phyloP scores from a whole-genome alignment of 2,888 invertebrate genomes.

The Eupithecia vulgata region DNA sequence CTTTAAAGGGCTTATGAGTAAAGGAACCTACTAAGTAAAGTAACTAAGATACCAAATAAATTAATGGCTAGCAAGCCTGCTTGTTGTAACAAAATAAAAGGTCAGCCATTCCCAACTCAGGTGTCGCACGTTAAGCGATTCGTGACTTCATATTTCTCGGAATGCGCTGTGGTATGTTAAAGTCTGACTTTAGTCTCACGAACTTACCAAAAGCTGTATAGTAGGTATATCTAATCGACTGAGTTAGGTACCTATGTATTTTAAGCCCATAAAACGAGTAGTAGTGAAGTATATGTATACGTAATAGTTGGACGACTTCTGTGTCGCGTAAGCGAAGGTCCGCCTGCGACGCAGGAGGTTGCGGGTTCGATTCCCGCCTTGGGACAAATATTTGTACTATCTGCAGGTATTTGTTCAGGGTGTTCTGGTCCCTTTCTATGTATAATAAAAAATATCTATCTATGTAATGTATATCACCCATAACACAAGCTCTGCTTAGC shows the following conservation, averaged over 20 bases:
- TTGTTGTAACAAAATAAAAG: neutral
- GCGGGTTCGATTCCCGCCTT: too few relatives aligned
- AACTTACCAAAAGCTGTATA: neutral
- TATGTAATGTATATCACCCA: too few relatives aligned
- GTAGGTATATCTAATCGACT: neutral
- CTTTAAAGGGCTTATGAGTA: neutral
- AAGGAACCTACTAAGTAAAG: neutral
- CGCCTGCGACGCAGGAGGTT: too few relatives aligned
- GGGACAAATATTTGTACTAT: too few relatives aligned
- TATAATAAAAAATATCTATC: too few relatives aligned
- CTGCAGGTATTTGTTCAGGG: too few relatives aligned
- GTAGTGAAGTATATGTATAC: neutral
- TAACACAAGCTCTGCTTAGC: too few relatives aligned
- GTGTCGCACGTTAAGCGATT: neutral
- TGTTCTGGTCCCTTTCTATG: too few relatives aligned
- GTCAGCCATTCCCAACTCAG: neutral
- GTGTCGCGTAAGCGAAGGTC: too few relatives aligned
- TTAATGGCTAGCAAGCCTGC: neutral
- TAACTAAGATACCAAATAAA: neutral
- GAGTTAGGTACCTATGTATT: neutral
- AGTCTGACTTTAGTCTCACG: neutral
- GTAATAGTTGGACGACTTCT: too few relatives aligned
- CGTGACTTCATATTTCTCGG: constrained; percentile 8
- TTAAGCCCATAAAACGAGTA: neutral
- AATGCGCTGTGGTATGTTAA: neutral